Evolutionary conservation across 2,888 invertebrate genomes (phyloP), one percentile per base, ranked within the genome.

Genomic region (Morpho achilles): DNA sequence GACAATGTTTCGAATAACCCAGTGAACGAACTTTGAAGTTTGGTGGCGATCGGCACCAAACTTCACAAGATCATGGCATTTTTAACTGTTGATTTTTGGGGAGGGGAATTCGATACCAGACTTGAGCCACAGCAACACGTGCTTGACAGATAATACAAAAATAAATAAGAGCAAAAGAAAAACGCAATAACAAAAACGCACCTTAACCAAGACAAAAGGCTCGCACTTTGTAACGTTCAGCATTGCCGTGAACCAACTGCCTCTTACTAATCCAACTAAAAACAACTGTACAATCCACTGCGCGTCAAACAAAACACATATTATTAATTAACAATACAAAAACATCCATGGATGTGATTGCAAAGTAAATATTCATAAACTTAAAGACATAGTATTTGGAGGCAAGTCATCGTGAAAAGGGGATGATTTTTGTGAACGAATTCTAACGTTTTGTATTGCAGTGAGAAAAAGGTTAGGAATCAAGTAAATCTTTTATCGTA

Each of bases 201-300:
- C 81, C 76, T 75, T 87, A 81, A 79, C 73, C 74, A 72, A 84
- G 86, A 89, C 89, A 89, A 89, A 88, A 89, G 89, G 82, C 86
- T 85, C 87, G 75, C 88, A 87, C 86, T 89, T 88, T 89, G 87
- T 88, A 87, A 84, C 87, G 82, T 88, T 88, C 87, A 87, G 80
- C 82, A 82, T 81, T 77, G 76, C 81, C 81, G 75, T 70, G 69
- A 74, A 81, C 80, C 74, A 72, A 65, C 55, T 66, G 68, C 72
- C 70, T 69, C 69, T 73, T 69, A 64, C 64, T 69, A 59, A 67
- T 63, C 68, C 69, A 63, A 62, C 49, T 58, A 65, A 59, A 59
- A 51, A 47, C 56, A 62, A 45, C 50, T 63, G 51, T 59, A n/a
- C 7, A 10, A 67, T 77, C 67, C 84, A 86, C 73, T 73, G 72